Evolutionary conservation across 2,888 invertebrate species (phyloP), one percentile per base, ranked within the genome.

Genomic region (Matsumyia berberina): DNA sequence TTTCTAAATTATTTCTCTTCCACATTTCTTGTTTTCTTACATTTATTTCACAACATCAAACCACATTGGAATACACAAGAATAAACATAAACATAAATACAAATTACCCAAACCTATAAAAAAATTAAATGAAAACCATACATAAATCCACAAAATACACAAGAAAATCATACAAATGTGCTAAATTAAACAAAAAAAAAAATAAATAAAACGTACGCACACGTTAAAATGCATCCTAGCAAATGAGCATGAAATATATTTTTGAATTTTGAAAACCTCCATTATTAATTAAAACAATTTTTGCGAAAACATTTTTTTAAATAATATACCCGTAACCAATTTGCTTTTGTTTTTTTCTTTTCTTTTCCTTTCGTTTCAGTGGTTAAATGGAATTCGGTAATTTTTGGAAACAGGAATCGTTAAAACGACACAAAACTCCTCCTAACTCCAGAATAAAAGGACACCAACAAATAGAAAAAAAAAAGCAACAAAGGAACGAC

Each of bases 361-460:
- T 78, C 58, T 37, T 58, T 51, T 77, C 29, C 46, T 55, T 51
- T 58, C 74, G 49, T 79, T 85, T 24, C 87, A 91, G 90, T 91
- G 90, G 90, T 89, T 91, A 90, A 91, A 88, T 90, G 90, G 90
- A 90, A 91, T 88, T 88, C 89, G 87, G 89, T 89, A 88, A 51
- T 51, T 51, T 72, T 76, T 46, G 80, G 66, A 53, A 19, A 42
- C 17, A 44, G 53, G 35, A 53, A 72, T 79, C 46, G 37, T 66
- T 51, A 39, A 58, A 66, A 44, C 58, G 39, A 11, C 37, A 49
- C 37, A 35, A 24, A 46, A 4, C 42, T 53, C 39, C 51, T 15
- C 24, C 24, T n/a, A n/a, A n/a, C n/a, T 31, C n/a, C 12, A 80
- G 60, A 87, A 57, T 44, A 76, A 76, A 66, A 64, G 35, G 73